phyloP scores from a whole-genome alignment of 1,140 invertebrate species.

The Uloborus diversus region DNA sequence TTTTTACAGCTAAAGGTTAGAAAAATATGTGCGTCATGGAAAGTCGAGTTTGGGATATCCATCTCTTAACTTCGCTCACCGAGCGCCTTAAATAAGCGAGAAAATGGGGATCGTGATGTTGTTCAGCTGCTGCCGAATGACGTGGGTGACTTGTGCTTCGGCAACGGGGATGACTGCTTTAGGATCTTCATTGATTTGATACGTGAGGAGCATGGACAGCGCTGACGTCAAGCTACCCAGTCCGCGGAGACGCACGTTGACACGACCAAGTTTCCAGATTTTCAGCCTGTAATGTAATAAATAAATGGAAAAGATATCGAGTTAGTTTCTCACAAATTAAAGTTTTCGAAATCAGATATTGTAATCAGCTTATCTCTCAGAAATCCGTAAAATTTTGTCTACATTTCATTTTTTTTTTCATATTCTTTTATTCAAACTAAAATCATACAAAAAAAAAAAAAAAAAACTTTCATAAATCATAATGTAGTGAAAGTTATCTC shows the following conservation, averaged over 20 bases:
- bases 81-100: conserved; percentile 45
- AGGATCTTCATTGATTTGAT: conserved; percentile 57
- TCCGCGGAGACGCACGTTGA: conserved; percentile 58
- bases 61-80: too few relatives aligned
- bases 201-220: conserved; percentile 58
- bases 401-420: too few relatives aligned
- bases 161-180: conserved; percentile 51
- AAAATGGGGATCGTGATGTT: conserved; percentile 59
- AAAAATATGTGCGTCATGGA: too few relatives aligned
- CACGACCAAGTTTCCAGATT: conserved; percentile 60
- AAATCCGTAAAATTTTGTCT: too few relatives aligned
- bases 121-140: conserved; percentile 51
- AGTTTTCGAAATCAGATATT: too few relatives aligned
- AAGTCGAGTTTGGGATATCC: too few relatives aligned
- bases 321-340: conserved; percentile 24
- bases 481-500: too few relatives aligned
- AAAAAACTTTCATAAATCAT: too few relatives aligned
- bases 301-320: conserved; percentile 51
- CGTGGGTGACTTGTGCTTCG: conserved; percentile 54
- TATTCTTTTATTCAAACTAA: too few relatives aligned
- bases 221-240: conserved; percentile 61
- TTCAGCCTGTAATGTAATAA: conserved; percentile 36
- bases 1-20: too few relatives aligned
- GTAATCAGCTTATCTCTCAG: too few relatives aligned
- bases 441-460: too few relatives aligned